Percentiles rank a stretch among this genome's conserved stretches.
Evolutionary conservation across 2,888 invertebrate genomes (phyloP).

Genomic region (Drosophila colorata): DNA sequence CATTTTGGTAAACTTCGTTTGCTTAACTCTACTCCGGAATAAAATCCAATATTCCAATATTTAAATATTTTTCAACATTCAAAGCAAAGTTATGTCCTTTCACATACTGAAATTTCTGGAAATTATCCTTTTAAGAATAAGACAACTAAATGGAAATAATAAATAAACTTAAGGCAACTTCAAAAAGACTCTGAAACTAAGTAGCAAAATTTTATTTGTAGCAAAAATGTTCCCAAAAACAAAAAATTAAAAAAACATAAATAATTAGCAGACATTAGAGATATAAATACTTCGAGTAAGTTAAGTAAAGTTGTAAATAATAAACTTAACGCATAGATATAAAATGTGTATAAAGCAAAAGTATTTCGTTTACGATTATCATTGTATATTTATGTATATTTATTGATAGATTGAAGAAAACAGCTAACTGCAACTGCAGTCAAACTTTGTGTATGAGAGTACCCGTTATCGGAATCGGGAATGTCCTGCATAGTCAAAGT

Average conservation of each 20-base stretch:
- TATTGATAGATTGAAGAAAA: slow-evolving; percentile 24
- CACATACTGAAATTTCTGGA: slow-evolving; percentile 5
- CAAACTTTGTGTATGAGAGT: slow-evolving; percentile 32
- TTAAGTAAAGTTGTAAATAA: slow-evolving; percentile 40
- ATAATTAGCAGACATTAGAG: slow-evolving; percentile 1
- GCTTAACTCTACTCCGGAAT: neutral
- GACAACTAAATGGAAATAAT: slow-evolving; percentile 19
- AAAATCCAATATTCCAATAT: neutral
- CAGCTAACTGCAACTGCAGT: slow-evolving; percentile 25
- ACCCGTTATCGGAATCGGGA: slow-evolving; percentile 45
- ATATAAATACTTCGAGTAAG: slow-evolving; percentile 12
- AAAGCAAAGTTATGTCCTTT: slow-evolving; percentile 4
- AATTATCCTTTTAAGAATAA: slow-evolving; percentile 6
- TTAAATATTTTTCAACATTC: neutral
- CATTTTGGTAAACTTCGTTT: neutral
- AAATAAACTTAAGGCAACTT: slow-evolving; percentile 68
- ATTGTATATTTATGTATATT: slow-evolving; percentile 47
- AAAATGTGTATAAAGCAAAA: slow-evolving; percentile 49
- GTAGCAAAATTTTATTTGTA: slow-evolving; percentile 76
- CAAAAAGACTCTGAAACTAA: slow-evolving; percentile 76
- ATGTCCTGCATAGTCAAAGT: slow-evolving; percentile 64
- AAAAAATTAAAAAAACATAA: slow-evolving; percentile 11
- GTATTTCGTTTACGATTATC: slow-evolving; percentile 23
- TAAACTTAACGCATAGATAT: slow-evolving; percentile 26
- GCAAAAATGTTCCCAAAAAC: slow-evolving; percentile 59